phyloP scores from a whole-genome alignment of 2,797 vertebrate genomes.

The Acanthurus tractus region DNA sequence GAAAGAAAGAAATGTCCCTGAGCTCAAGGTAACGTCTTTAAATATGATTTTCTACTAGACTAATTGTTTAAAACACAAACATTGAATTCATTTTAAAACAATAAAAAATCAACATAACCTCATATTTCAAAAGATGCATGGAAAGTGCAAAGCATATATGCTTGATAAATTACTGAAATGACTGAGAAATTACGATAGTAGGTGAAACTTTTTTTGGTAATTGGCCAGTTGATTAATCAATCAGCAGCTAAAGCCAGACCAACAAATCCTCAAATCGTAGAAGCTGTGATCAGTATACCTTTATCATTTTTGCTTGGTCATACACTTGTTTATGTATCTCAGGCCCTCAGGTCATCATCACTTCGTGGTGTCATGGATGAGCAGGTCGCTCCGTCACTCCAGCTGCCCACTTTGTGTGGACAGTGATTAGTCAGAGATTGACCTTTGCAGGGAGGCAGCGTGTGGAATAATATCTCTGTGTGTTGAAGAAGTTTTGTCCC shows the following conservation, averaged over 20 bases:
- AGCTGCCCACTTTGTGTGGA: slow-evolving; percentile 8
- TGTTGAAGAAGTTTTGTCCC: slow-evolving; percentile 21
- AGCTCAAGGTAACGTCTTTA: neutral
- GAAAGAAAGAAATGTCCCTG: neutral
- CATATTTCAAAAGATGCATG: neutral
- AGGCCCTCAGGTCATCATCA: neutral
- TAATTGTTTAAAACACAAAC: neutral
- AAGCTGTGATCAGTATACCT: neutral
- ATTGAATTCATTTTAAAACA: neutral
- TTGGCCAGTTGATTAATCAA: neutral
- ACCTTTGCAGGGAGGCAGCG: slow-evolving; percentile 28
- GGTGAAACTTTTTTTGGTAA: neutral
- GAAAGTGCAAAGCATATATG: neutral
- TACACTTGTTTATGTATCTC: neutral
- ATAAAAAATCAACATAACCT: neutral
- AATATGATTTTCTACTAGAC: neutral
- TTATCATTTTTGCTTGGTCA: neutral
- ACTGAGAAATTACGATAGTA: neutral
- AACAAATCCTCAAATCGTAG: neutral
- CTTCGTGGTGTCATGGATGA: slow-evolving; percentile 9
- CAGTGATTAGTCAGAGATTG: slow-evolving; percentile 33
- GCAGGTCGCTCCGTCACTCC: neutral
- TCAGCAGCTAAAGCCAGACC: neutral
- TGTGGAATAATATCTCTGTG: slow-evolving; percentile 23
- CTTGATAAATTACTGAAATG: neutral